Evolutionary conservation across 2,113 vertebrate species (phyloP), one percentile per base, ranked within the genome.

Genomic region (Psammodynastes pulverulentus): DNA sequence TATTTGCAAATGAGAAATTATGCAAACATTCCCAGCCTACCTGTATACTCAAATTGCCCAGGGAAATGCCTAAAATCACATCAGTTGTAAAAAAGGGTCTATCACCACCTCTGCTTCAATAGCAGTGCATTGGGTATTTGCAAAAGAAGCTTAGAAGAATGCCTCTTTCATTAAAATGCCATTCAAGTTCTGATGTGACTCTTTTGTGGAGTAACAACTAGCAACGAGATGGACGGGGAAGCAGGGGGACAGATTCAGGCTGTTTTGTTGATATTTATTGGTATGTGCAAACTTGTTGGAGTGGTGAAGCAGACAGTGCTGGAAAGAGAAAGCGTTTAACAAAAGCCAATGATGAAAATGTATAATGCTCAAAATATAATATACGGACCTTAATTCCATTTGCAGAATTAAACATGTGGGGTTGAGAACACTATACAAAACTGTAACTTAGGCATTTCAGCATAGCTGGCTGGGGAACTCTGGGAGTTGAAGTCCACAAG

Each of bases 41-140:
- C 89, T 94, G 93, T 95, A 95, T 92, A 93, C 94, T 94, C 95
- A 93, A 95, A 96, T 93, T 95, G 86, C 95, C 94, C 39, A 58
- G 87, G 90, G 93, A 89, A 92, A 0, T 0, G 45, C 91, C 90
- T 94, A 45, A 93, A 67, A 93, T 84, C 92, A 54, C 43, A 86
- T 86, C 67, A 94, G 89, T 84, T 56, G 93, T 91, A 51, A 88
- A 58, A 58, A 86, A 94, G 13, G 93, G 94, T 93, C 89, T 94
- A 79, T 88, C 86, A 46, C 92, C 93, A 29, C 72, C 34, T 91
- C 67, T 91, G 67, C 72, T 92, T 93, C 93, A 93, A 95, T 92
- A 89, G 93, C 93, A 94, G 92, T 94, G 95, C 94, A 95, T 39
- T 95, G 93, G 54, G 88, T 87, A 95, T 94, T 96, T 95, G 92